These are phyloP conservation scores for Altica lythri DNA, from an alignment of 2,888 invertebrate species.

Conservation along the genomic window DNA sequence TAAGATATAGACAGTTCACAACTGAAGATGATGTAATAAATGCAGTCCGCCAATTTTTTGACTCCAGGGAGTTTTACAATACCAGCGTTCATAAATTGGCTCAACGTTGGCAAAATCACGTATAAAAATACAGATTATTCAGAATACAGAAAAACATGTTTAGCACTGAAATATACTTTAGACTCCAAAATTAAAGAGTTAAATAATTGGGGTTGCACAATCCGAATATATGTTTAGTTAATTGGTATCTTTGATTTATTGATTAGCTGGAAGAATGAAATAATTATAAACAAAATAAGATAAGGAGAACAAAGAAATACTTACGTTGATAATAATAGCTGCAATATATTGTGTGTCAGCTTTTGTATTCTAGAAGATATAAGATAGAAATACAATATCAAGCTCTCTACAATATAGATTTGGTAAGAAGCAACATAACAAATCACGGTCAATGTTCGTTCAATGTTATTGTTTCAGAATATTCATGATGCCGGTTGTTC, in stretches of 20 bases:
- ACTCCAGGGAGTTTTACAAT: no score
- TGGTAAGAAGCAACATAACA: constrained; percentile 30
- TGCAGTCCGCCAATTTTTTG: no score
- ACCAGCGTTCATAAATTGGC: no score
- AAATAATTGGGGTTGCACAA: constrained; percentile 4
- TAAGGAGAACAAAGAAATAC: constrained; percentile 38
- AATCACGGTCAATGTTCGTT: constrained; percentile 27
- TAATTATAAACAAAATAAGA: constrained; percentile 27
- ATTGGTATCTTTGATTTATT: constrained; percentile 22
- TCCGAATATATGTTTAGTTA: constrained; percentile 8
- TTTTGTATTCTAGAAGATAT: constrained; percentile 38
- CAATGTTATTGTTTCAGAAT: constrained; percentile 27
- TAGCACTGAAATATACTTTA: no score
- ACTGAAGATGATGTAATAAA: no score
- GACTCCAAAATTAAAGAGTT: not conserved
- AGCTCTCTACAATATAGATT: constrained; percentile 34
- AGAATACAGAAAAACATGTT: no score
- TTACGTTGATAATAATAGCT: constrained; percentile 35
- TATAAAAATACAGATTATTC: no score
- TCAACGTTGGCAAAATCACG: no score
- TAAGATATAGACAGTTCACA: no score
- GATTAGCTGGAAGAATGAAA: constrained; percentile 21
- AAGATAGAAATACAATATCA: constrained; percentile 38
- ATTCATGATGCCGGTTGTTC: constrained; percentile 18
- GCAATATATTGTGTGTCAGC: constrained; percentile 41